Base-by-base conservation (phyloP, 1,140 invertebrate species). In the Atta colombica region DNA sequence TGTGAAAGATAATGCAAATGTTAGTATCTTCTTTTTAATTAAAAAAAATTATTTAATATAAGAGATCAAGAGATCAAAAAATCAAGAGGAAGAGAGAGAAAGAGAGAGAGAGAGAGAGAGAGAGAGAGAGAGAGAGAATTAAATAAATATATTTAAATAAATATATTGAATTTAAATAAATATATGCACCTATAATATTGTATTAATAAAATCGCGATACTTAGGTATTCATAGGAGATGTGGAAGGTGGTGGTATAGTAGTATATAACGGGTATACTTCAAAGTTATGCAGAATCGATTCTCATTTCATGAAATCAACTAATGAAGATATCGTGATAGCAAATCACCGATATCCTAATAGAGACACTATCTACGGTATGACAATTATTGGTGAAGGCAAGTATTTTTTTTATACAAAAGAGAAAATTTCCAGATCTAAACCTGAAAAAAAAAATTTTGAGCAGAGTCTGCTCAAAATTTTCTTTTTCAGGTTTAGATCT, bases 241-340 rank as follows among this genome's bases (percentile, higher is more conserved):
- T n/a, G 8, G 16, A 7, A 61, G 74, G 74, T 10, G 39, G 16
- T 35, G 58, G 74, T 28, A 25, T 77, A 61, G 16, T 77, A 14
- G 7, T 61, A 25, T 61, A 25, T 8, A 60, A 77, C 2, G 55
- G 16, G 1, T 31, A 12, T 10, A 60, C 31, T 25, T 39, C 31
- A 3, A 77, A 25, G 3, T 45, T 60, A n/a, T 77, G 74, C 21
- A 77, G 74, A 25, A 4, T 77, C 55, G 74, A 77, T 39, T 61
- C 55, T 16, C n/a, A 77, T 39, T 61, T 8, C 14, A 77, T 77
- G 74, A 77, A 60, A 16, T 12, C 55, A 14, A 28, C 35, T 61
- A 14, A 61, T 14, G 8, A 3, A 45, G 39, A 10, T 25, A 45
- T 45, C n/a, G 12, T 21, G 2, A 0, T 77, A 18, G n/a, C 21